Evolutionary conservation across 2,797 vertebrate species (phyloP).

Genomic region (Myotis vivesi): DNA sequence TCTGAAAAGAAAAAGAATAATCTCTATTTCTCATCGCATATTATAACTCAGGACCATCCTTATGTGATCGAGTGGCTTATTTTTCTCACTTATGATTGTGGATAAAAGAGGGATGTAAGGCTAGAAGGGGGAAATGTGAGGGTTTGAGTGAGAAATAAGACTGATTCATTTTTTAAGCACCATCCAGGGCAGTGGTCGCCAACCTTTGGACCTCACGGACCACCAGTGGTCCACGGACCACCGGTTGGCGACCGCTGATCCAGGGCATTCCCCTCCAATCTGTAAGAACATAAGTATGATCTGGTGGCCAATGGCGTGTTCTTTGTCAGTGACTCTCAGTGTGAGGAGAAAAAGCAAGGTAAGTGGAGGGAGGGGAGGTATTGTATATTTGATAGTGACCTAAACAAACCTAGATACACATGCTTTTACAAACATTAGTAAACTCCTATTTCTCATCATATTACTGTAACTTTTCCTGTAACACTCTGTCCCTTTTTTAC

Average conservation of each 20-base stretch:
- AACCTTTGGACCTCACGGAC: no score
- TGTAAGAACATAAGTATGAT: no score
- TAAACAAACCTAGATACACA: not conserved
- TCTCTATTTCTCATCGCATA: not conserved
- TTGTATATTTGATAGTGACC: not conserved
- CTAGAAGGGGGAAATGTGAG: not conserved
- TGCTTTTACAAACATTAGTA: not conserved
- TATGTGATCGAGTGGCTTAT: not conserved
- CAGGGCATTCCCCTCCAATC: not conserved
- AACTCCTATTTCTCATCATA: not conserved
- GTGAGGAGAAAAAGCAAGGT: not conserved
- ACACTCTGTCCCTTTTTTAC: conserved; percentile 34
- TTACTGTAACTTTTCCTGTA: not conserved
- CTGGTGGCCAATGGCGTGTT: not conserved
- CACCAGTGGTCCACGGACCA: no score
- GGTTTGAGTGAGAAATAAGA: not conserved
- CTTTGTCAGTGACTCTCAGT: not conserved
- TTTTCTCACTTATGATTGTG: not conserved
- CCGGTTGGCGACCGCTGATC: no score
- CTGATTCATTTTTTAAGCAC: not conserved
- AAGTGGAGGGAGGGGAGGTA: not conserved
- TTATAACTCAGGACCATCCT: not conserved
- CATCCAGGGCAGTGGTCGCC: no score
- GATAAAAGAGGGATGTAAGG: not conserved
- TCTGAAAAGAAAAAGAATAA: not conserved